phyloP scores from a whole-genome alignment of 2,888 invertebrate species.

The Dolomedes plantarius region DNA sequence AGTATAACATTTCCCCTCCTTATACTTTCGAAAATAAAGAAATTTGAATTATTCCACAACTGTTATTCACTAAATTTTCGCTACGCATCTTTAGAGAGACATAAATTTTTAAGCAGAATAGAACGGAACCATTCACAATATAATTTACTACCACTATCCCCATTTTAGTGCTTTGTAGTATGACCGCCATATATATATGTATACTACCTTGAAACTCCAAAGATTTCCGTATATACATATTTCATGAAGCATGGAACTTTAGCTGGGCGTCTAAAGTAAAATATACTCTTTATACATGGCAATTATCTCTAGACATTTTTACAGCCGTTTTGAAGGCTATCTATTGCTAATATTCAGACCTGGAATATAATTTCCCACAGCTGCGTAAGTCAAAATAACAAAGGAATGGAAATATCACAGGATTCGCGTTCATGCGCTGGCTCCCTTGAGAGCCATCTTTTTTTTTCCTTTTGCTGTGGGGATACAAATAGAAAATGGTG shows the following conservation, averaged over 20 bases:
- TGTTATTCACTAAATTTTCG: not conserved
- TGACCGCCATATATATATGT: not conserved
- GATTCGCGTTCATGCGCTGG: slow-evolving; percentile 1
- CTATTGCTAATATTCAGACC: slow-evolving; percentile 37
- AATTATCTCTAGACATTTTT: slow-evolving; percentile 36
- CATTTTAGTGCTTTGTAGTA: not conserved
- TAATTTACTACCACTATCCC: not conserved
- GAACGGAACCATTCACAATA: not conserved
- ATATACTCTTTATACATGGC: slow-evolving; percentile 14
- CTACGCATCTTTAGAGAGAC: not conserved
- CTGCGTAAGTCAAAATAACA: not conserved
- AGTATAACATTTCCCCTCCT: too few species aligned
- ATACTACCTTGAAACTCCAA: not conserved
- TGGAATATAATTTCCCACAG: slow-evolving; percentile 12
- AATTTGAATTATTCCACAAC: not conserved
- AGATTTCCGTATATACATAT: not conserved
- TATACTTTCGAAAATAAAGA: not conserved
- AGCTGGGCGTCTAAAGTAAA: not conserved
- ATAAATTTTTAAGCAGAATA: not conserved
- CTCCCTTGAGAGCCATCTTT: slow-evolving; percentile 56
- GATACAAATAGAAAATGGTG: slow-evolving; percentile 49
- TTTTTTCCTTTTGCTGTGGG: slow-evolving; percentile 23
- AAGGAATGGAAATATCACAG: slow-evolving; percentile 49
- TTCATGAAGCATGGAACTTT: not conserved
- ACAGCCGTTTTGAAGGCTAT: slow-evolving; percentile 27